phyloP scores from a whole-genome alignment of 2,113 vertebrate species.

The Callorhinus ursinus region DNA sequence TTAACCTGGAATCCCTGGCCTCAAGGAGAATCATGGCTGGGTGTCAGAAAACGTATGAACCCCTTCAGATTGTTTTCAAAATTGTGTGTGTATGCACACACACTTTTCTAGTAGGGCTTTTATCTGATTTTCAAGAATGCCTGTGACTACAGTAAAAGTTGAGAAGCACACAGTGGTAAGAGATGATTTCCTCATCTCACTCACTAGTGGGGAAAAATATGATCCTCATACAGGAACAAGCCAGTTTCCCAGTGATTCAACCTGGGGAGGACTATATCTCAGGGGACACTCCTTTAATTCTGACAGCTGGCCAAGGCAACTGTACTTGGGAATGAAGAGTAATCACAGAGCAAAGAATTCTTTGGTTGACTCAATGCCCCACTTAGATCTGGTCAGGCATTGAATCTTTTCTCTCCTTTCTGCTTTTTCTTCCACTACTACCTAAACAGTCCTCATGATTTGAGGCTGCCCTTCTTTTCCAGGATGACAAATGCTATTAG shows the following conservation, averaged over 20 bases:
- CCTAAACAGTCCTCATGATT: background rate
- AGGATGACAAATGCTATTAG: background rate
- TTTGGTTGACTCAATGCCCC: background rate
- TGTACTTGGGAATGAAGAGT: background rate
- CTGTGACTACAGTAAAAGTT: background rate
- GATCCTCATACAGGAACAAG: background rate
- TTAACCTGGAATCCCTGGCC: background rate
- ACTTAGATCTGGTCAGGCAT: background rate
- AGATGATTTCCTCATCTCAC: background rate
- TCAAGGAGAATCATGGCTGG: background rate
- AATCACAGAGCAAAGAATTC: background rate
- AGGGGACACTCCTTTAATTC: background rate
- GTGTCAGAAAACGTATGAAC: background rate
- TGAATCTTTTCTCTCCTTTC: background rate
- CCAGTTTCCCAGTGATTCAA: background rate
- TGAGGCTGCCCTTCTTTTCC: background rate
- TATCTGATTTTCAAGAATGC: background rate
- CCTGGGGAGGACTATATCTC: background rate
- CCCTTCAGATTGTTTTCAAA: background rate
- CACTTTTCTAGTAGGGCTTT: background rate
- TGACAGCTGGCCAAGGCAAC: background rate
- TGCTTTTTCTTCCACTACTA: background rate
- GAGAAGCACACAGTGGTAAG: background rate
- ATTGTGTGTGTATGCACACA: background rate
- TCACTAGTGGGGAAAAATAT: background rate